Base-by-base conservation (phyloP, 2,113 vertebrate genomes). In the Trichechus manatus region DNA sequence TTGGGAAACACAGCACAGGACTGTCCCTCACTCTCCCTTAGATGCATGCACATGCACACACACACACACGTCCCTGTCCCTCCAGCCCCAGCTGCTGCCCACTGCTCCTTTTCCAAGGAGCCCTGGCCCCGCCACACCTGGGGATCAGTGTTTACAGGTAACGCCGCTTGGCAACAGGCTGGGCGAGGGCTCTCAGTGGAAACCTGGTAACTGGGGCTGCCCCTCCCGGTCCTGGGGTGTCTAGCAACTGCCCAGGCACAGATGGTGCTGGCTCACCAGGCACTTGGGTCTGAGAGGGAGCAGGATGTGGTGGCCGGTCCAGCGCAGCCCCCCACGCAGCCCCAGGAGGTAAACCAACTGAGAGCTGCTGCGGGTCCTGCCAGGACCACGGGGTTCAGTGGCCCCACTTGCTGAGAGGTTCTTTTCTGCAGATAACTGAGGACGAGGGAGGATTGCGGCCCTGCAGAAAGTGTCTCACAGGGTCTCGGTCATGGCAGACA, bases 401-500 rank as follows among this genome's bases (percentile, higher is more conserved):
- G 61, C 29, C 70, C 42, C 36, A 44, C 20, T 10, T 5, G 44
- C 80, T 29, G 63, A 70, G 61, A 15, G 3, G 29, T 9, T 50
- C 66, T 81, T 61, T 68, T 53, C 66, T 23, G 20, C 3, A 7
- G 33, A 20, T 25, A 27, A 53, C 44, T 0, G n/a, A n/a, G 63
- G 33, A 6, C 20, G 0, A 33, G 42, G 2, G 47, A 31, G 6
- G 29, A 29, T 23, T 8, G 20, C 72, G 3, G 72, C 10, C 72
- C 33, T 74, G n/a, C 72, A 39, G 36, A 39, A 25, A 22, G 72
- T 20, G n/a, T 4, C 72, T 74, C 72, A 36, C 36, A 23, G 9
- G 72, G 36, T 10, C 20, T 39, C 72, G 20, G 3, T 23, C 33
- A 99, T 99, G 99, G 94, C 98, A 89, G 97, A 99, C 75, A 92